Evolutionary conservation across 2,888 invertebrate species (phyloP).

Genomic region (Celastrina argiolus): DNA sequence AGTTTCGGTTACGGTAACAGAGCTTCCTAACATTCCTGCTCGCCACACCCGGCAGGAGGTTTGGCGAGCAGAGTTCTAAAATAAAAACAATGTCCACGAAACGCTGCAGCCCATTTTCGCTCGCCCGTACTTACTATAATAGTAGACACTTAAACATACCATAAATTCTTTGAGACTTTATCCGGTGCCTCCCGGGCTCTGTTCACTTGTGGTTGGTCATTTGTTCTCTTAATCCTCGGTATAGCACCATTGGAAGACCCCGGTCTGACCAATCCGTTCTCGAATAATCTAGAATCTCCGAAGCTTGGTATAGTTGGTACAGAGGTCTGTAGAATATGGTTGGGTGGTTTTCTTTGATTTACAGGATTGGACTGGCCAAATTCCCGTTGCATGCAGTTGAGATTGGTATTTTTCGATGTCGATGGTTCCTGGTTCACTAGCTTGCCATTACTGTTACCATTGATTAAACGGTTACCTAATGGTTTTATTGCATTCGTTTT

Average conservation of each 20-base stretch:
- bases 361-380: background rate
- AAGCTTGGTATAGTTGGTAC: background rate
- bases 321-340: background rate
- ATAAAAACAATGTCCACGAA: too few relatives aligned
- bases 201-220: slow-evolving; percentile 67
- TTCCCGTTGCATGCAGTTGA: background rate
- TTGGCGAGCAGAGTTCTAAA: too few relatives aligned
- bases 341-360: background rate
- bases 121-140: too few relatives aligned
- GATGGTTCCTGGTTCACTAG: background rate
- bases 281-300: background rate
- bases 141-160: slow-evolving; percentile 25
- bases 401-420: background rate
- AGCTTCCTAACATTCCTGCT: too few relatives aligned
- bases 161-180: slow-evolving; percentile 46
- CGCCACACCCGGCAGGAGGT: too few relatives aligned
- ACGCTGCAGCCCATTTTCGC: too few relatives aligned
- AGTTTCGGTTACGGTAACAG: too few relatives aligned
- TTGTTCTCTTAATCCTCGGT: slow-evolving; percentile 52
- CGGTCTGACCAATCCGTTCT: background rate
- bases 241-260: slow-evolving; percentile 36
- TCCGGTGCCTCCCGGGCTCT: slow-evolving; percentile 43
- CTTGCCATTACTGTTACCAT: background rate
- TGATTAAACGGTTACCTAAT: background rate
- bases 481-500: slow-evolving; percentile 32